Percentiles rank a stretch among this genome's conserved stretches.
Evolutionary conservation across 2,888 invertebrate genomes (phyloP).

Genomic region (Apotomis betuletana): DNA sequence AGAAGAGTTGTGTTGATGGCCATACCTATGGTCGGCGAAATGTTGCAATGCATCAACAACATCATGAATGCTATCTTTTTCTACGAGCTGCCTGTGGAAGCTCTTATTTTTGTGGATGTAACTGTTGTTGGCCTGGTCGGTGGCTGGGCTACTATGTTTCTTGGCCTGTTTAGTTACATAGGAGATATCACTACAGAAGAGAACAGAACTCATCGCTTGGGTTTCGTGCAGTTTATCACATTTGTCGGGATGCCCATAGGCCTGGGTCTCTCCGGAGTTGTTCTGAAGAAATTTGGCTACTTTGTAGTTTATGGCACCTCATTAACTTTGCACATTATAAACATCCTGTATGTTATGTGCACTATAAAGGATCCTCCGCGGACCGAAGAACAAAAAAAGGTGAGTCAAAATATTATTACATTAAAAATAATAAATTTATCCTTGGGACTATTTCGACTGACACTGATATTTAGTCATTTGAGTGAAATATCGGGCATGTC

Average conservation of each 20-base stretch:
- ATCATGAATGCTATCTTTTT: conserved; percentile 88
- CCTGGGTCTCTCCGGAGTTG: conserved; percentile 88
- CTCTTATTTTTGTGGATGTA: conserved; percentile 86
- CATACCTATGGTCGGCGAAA: conserved; percentile 88
- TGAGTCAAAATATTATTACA: conserved; percentile 3
- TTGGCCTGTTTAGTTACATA: conserved; percentile 90
- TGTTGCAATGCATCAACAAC: conserved; percentile 86
- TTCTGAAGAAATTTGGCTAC: conserved; percentile 85
- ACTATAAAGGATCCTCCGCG: conserved; percentile 26
- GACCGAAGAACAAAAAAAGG: conserved; percentile 29
- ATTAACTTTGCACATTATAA: conserved; percentile 52
- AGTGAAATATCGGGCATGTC: too few relatives aligned
- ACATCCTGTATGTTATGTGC: conserved; percentile 49
- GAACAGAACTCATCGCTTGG: conserved; percentile 88
- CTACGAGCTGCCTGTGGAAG: conserved; percentile 87
- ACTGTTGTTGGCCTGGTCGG: conserved; percentile 87
- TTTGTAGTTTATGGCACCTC: conserved; percentile 68
- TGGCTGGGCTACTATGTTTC: conserved; percentile 90
- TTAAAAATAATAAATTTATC: too few relatives aligned
- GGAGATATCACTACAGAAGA: conserved; percentile 89
- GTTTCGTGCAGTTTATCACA: conserved; percentile 90
- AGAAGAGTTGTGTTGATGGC: conserved; percentile 87
- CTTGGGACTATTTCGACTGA: too few relatives aligned
- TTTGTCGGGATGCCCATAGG: conserved; percentile 91
- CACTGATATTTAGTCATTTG: too few relatives aligned